A percentile compares a stretch with the other conserved stretches of the same genome.
These are phyloP conservation scores for Cistogaster globosa DNA, from an alignment of 2,888 invertebrate genomes.

Conservation along the genomic window DNA sequence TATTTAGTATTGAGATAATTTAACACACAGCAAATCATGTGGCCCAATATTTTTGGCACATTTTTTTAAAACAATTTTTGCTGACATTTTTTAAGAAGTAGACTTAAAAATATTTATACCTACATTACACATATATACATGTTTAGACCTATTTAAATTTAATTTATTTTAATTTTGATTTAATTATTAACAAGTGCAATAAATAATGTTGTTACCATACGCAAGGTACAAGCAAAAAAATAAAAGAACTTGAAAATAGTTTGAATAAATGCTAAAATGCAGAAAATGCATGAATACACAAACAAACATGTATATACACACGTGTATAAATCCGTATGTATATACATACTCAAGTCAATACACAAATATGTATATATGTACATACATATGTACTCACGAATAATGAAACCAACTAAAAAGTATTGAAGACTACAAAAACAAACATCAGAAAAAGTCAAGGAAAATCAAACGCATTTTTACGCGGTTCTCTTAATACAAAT, in stretches of 20 bases:
- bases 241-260: not conserved
- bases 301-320: not conserved
- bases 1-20: too few relatives aligned
- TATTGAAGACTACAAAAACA: conserved; percentile 12
- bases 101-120: too few relatives aligned
- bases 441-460: conserved; percentile 7
- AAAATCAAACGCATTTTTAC: conserved; percentile 63
- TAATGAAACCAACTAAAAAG: conserved; percentile 4
- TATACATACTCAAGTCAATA: too few relatives aligned
- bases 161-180: too few relatives aligned
- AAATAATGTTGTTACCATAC: not conserved
- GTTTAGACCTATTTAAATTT: too few relatives aligned
- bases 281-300: conserved; percentile 13
- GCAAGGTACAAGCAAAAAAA: not conserved
- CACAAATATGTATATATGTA: too few relatives aligned
- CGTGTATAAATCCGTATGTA: too few relatives aligned
- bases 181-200: not conserved
- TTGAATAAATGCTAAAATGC: conserved; percentile 41
- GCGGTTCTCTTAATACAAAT: conserved; percentile 50
- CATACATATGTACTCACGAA: not conserved
- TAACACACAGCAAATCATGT: too few relatives aligned
- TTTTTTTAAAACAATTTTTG: too few relatives aligned
- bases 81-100: too few relatives aligned
- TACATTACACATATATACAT: too few relatives aligned
- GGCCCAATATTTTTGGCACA: too few relatives aligned